A percentile compares a stretch with the other conserved stretches of the same genome.
Evolutionary conservation across 2,888 invertebrate species (phyloP).

Genomic region (Megaustenia siamemsis): DNA sequence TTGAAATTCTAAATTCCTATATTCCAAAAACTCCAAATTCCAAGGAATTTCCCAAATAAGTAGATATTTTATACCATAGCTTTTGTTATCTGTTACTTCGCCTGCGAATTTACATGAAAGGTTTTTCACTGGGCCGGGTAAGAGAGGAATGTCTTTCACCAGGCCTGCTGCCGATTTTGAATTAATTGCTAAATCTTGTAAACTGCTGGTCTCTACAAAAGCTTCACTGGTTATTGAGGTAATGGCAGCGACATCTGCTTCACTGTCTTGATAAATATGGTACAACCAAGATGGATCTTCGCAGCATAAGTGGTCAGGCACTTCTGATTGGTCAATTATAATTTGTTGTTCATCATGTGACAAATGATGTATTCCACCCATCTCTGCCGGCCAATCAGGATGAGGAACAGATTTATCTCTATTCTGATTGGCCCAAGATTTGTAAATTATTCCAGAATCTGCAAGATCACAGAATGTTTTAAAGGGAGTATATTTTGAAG

Average conservation of each 20-base stretch:
- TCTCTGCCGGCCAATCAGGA: slow-evolving; percentile 76
- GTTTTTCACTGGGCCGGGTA: slow-evolving; percentile 39
- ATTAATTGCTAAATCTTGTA: neutral
- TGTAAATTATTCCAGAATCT: slow-evolving; percentile 78
- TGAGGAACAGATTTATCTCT: slow-evolving; percentile 75
- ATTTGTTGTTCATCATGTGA: slow-evolving; percentile 68
- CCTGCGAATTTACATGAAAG: slow-evolving; percentile 3
- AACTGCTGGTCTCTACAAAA: slow-evolving; percentile 43
- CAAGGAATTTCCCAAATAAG: slow-evolving; percentile 41
- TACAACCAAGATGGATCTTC: slow-evolving; percentile 81
- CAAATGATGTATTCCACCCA: slow-evolving; percentile 81
- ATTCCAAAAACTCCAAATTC: slow-evolving; percentile 42
- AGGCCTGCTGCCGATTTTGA: neutral
- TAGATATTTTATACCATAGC: neutral
- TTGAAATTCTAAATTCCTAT: slow-evolving; percentile 1
- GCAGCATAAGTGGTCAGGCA: slow-evolving; percentile 81
- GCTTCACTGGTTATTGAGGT: slow-evolving; percentile 60
- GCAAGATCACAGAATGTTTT: slow-evolving; percentile 78
- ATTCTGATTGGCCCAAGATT: slow-evolving; percentile 80
- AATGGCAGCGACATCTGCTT: slow-evolving; percentile 75
- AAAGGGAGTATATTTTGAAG: slow-evolving; percentile 81
- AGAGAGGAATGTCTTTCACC: neutral
- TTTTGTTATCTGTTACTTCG: neutral
- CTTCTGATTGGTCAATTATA: slow-evolving; percentile 72
- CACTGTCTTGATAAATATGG: slow-evolving; percentile 82